Conservation (phyloP, 2,113 vertebrate genomes). For the Pluvialis apricaria region DNA sequence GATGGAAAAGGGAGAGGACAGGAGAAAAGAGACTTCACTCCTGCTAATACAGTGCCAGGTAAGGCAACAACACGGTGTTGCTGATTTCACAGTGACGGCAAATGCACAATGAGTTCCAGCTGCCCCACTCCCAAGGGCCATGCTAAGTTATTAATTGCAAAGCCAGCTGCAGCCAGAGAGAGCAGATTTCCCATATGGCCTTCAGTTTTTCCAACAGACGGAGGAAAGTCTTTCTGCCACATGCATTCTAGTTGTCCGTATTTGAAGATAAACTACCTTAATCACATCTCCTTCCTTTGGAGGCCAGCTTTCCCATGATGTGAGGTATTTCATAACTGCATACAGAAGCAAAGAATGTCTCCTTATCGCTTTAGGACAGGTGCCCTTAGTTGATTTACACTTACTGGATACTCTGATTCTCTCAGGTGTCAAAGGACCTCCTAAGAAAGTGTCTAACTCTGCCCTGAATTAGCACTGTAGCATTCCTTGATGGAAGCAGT, state of each 20-base stretch:
- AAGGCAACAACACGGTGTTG: slow-evolving; percentile 7
- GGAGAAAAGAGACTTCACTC: slow-evolving; percentile 72
- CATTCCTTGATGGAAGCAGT: not conserved
- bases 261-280: not conserved
- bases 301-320: not conserved
- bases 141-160: not conserved
- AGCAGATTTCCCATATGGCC: not conserved
- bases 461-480: not conserved
- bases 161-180: not conserved
- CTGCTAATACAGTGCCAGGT: slow-evolving; percentile 90
- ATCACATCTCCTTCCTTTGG: not conserved
- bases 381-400: not conserved
- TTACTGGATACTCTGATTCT: not conserved
- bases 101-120: not conserved
- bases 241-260: not conserved
- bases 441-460: not conserved
- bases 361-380: not conserved
- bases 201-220: not conserved
- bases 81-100: not conserved
- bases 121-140: not conserved
- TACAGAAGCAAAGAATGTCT: not conserved
- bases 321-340: not conserved
- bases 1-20: slow-evolving; percentile 70
- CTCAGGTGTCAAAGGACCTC: not conserved
- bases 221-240: not conserved